A percentile compares a stretch with the other conserved stretches of the same genome.
Evolutionary conservation across 2,888 invertebrate species (phyloP).

Genomic region (Melieria omissa): DNA sequence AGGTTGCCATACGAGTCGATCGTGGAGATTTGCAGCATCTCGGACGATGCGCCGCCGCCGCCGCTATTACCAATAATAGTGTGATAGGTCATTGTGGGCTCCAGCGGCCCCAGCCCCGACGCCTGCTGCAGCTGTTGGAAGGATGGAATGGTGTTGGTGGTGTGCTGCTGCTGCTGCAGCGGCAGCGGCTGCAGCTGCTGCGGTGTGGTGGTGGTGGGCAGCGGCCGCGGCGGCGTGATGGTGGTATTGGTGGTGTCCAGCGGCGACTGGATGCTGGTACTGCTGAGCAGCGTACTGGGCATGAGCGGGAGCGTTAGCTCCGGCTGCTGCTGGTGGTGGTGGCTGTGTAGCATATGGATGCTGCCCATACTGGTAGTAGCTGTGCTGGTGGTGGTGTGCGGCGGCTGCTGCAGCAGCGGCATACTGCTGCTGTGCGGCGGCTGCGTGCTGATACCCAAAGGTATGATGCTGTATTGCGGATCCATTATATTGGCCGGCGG

Average conservation of each 20-base stretch:
- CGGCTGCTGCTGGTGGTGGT: slow-evolving; percentile 52
- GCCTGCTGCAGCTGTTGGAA: slow-evolving; percentile 70
- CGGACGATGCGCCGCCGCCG: not conserved
- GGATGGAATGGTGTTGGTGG: slow-evolving; percentile 65
- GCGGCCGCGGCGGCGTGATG: slow-evolving; percentile 58
- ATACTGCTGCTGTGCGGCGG: slow-evolving; percentile 52
- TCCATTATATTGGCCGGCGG: slow-evolving; percentile 58
- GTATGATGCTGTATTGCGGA: slow-evolving; percentile 66
- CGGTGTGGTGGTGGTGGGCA: slow-evolving; percentile 57
- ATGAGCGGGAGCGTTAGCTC: slow-evolving; percentile 43
- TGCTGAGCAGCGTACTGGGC: slow-evolving; percentile 51
- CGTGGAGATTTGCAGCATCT: slow-evolving; percentile 36
- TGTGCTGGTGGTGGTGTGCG: slow-evolving; percentile 66
- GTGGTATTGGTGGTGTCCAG: slow-evolving; percentile 57
- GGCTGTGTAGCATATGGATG: slow-evolving; percentile 56
- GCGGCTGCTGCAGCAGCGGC: slow-evolving; percentile 51
- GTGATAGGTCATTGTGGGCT: slow-evolving; percentile 75
- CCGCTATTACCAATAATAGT: slow-evolving; percentile 84
- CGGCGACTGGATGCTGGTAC: slow-evolving; percentile 52
- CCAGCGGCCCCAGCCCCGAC: slow-evolving; percentile 68
- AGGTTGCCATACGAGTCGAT: slow-evolving; percentile 62
- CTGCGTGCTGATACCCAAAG: slow-evolving; percentile 64
- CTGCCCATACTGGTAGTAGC: slow-evolving; percentile 68
- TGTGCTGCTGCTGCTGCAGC: slow-evolving; percentile 53
- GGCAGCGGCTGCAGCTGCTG: slow-evolving; percentile 47